Base-by-base conservation (phyloP, 2,888 invertebrate genomes). In the Rhagonycha fulva region DNA sequence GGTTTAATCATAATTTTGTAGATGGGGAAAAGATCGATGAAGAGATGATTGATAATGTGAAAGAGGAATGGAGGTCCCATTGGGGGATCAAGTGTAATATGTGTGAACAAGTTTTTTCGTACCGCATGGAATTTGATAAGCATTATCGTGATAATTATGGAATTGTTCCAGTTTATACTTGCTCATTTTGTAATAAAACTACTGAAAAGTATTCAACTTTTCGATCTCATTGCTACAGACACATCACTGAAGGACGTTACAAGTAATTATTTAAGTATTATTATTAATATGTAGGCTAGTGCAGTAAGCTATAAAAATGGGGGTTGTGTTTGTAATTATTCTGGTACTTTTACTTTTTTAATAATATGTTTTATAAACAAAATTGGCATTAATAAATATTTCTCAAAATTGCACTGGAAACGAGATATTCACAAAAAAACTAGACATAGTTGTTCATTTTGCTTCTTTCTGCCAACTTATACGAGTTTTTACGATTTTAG, bases 51-150 rank as follows among this genome's bases (percentile, higher is more conserved):
- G 89, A 90, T 70, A 89, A 89, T 79, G 89, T 90, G 4, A 87
- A 87, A 80, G 87, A 88, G 79, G 87, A 87, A 81, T 87, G 86
- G 86, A 81, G 86, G 62, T 85, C 86, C 0, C 86, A 87, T 76
- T 87, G 91, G 83, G 91, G 91, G 4, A 90, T 91, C 11, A 88
- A 89, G 76, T 92, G 92, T 83, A 87, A 88, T 78, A 87, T 89
- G 84, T 92, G 92, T 78, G 87, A 89, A 72, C 85, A 88, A 71
- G 86, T 89, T 11, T 90, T 88, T 82, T 89, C 89, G 72, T 89
- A 88, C 80, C 88, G 89, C 82, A 81, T 86, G 0, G 90, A 90
- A 71, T 90, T 91, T 82, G 90, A 91, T 79, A 86, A 86, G 26
- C 92, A 92, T 81, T 91, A 90, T 81, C 80, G 85, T 2, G 82